A percentile compares a stretch with the other conserved stretches of the same genome.
These are phyloP conservation scores for Acropternis orthonyx DNA, from an alignment of 2,797 vertebrate genomes.

Conservation along the genomic window DNA sequence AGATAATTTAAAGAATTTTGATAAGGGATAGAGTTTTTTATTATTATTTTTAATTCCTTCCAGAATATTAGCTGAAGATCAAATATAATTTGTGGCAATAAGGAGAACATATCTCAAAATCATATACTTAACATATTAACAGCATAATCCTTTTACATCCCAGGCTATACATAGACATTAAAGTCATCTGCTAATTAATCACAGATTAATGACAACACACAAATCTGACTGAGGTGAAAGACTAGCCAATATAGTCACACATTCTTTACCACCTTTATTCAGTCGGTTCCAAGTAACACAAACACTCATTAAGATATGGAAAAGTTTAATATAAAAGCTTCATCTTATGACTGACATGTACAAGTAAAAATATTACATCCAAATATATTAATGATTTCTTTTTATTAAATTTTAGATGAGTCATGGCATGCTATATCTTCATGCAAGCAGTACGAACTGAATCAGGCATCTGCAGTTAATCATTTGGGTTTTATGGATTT, in stretches of 20 bases:
- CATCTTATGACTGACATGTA: not conserved
- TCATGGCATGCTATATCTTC: not conserved
- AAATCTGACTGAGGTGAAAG: not conserved
- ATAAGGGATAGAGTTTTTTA: not conserved
- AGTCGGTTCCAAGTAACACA: not conserved
- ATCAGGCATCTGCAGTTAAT: not conserved
- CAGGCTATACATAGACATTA: slow-evolving; percentile 22
- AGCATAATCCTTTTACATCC: slow-evolving; percentile 1
- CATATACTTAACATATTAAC: not conserved
- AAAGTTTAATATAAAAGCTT: not conserved
- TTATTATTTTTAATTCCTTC: not conserved
- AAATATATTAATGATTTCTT: not conserved
- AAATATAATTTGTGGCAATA: not conserved
- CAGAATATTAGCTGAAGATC: not conserved
- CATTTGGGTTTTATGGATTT: not conserved
- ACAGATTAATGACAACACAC: not conserved
- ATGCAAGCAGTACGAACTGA: not conserved
- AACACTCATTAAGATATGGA: accelerated
- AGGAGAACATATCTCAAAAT: not conserved
- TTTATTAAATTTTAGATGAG: not conserved
- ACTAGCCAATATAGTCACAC: not conserved
- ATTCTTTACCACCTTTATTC: not conserved
- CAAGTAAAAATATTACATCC: not conserved
- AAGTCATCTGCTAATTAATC: slow-evolving; percentile 49
- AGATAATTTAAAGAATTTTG: not conserved